phyloP scores from a whole-genome alignment of 2,888 invertebrate species.

The Eupithecia pulchellata region DNA sequence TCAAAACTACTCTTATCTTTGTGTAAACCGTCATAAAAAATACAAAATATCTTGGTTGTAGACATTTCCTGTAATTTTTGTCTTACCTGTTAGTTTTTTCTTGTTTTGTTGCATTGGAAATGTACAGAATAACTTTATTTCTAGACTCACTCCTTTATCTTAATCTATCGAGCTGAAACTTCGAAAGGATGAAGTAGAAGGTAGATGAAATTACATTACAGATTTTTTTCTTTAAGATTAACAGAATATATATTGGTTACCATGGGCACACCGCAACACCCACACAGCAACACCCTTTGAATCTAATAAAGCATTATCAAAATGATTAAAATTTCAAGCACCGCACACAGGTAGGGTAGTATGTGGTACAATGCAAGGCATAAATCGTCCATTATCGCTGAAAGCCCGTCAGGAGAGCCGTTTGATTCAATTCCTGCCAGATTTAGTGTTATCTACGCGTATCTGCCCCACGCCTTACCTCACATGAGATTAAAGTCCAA shows the following conservation, averaged over 20 bases:
- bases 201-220: not conserved
- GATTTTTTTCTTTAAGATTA: not conserved
- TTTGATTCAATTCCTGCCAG: constrained; percentile 76
- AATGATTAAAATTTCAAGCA: constrained; percentile 31
- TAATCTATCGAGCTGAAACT: not conserved
- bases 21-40: too few species aligned
- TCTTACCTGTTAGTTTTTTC: too few species aligned
- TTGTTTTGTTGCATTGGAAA: too few species aligned
- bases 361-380: constrained; percentile 62
- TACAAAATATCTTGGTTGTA: too few species aligned
- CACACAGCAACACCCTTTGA: too few species aligned
- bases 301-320: constrained; percentile 18
- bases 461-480: constrained; percentile 39
- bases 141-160: too few species aligned
- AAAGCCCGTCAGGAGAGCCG: constrained; percentile 65
- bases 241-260: not conserved
- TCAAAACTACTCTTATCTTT: not conserved
- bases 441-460: constrained; percentile 47
- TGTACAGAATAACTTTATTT: too few species aligned
- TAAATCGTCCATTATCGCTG: constrained; percentile 77
- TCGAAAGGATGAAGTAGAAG: not conserved
- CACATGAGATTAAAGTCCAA: constrained; percentile 21
- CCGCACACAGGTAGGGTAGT: constrained; percentile 49
- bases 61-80: too few species aligned
- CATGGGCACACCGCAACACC: too few species aligned